A percentile compares a stretch with the other conserved stretches of the same genome.
phyloP scores from a whole-genome alignment of 2,888 invertebrate genomes.

The Neoitamus cyanurus region DNA sequence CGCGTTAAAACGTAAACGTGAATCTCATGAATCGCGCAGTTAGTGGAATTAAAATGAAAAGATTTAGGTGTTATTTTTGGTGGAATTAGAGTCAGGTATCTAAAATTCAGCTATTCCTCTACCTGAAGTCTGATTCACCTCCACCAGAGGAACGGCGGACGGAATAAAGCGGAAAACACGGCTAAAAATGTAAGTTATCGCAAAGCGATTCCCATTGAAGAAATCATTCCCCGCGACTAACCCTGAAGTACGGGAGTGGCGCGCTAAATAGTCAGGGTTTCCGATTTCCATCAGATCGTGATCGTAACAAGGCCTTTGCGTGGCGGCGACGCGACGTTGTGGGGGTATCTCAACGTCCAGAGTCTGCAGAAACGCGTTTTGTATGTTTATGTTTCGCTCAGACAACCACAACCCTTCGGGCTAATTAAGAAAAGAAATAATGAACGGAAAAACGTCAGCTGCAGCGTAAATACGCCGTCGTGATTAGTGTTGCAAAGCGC shows the following conservation, averaged over 20 bases:
- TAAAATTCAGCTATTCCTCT: not conserved
- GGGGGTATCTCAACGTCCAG: not conserved
- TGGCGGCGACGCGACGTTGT: not conserved
- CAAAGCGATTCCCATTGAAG: conserved; percentile 6
- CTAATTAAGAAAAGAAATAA: not conserved
- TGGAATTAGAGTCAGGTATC: no score
- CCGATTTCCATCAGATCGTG: not conserved
- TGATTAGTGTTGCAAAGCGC: not conserved
- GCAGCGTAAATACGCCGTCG: not conserved
- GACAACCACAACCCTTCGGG: not conserved
- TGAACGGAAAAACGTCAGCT: not conserved
- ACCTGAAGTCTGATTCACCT: not conserved
- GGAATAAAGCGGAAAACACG: no score
- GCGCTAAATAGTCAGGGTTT: not conserved
- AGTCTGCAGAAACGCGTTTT: not conserved
- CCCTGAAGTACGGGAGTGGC: not conserved
- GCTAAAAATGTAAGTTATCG: not conserved
- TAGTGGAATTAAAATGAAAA: no score
- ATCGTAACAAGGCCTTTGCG: not conserved
- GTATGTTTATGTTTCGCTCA: not conserved
- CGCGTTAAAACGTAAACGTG: no score
- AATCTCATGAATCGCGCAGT: no score
- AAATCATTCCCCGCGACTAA: not conserved
- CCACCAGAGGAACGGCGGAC: not conserved
- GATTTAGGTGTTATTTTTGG: no score